phyloP scores from a whole-genome alignment of 2,797 vertebrate species.

The Vireo griseus region DNA sequence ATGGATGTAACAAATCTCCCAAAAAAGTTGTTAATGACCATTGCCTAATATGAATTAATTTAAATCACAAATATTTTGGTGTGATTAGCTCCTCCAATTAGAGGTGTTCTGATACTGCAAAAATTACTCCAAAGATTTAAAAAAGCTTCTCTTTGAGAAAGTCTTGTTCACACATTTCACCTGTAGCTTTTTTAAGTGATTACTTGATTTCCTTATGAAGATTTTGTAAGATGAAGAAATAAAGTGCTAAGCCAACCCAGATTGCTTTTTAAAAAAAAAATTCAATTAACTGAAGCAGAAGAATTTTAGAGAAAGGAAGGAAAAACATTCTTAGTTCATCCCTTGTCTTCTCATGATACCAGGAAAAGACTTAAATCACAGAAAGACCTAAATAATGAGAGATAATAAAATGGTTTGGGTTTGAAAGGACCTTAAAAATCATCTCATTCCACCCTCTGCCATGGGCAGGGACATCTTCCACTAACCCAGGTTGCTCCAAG shows the following conservation, averaged over 20 bases:
- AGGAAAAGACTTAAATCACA: neutral
- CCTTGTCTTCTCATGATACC: neutral
- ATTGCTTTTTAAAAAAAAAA: rapidly evolving
- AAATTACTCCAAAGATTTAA: neutral
- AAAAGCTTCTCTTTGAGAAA: neutral
- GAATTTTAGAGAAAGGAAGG: neutral
- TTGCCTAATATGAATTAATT: neutral
- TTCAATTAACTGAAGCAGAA: neutral
- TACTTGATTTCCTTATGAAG: neutral
- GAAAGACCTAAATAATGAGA: neutral
- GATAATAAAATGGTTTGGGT: neutral
- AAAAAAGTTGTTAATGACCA: neutral
- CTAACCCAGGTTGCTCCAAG: neutral
- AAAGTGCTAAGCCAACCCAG: neutral
- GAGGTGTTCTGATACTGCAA: neutral
- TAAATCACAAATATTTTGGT: neutral
- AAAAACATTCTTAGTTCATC: neutral
- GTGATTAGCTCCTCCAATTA: neutral
- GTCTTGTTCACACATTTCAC: neutral
- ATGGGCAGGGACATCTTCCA: neutral
- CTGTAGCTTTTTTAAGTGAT: neutral
- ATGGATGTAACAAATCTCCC: neutral
- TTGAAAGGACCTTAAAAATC: neutral
- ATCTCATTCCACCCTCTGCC: neutral
- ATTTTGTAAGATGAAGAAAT: neutral